Percentiles rank a stretch among this genome's conserved stretches.
Evolutionary conservation across 2,113 vertebrate genomes (phyloP).

Genomic region (Podarcis muralis): DNA sequence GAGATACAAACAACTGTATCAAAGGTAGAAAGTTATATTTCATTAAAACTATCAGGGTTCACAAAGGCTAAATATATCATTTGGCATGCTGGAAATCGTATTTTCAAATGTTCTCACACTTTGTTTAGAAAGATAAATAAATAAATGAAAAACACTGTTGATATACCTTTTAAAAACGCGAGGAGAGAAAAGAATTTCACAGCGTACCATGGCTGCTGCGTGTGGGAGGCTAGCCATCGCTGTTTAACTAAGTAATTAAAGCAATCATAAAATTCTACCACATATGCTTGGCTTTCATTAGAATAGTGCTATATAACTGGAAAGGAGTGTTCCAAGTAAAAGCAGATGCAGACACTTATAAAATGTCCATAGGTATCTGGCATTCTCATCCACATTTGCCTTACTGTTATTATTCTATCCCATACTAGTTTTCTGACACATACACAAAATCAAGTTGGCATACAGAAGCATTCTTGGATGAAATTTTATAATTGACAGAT

Average conservation of each 20-base stretch:
- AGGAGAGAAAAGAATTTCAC: rapidly evolving
- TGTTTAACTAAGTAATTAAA: constrained; percentile 26
- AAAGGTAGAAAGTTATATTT: neutral
- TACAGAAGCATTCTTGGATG: constrained; percentile 41
- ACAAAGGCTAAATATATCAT: neutral
- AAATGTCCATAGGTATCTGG: constrained; percentile 28
- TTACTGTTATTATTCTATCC: constrained; percentile 8
- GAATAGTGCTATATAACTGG: neutral
- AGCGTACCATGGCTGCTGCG: neutral
- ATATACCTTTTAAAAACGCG: constrained; percentile 9
- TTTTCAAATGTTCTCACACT: constrained; percentile 23
- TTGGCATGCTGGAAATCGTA: neutral
- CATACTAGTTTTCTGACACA: constrained; percentile 45
- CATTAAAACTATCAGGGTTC: constrained; percentile 32
- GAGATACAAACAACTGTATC: neutral
- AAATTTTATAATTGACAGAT: constrained; percentile 60
- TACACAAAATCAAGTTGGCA: constrained; percentile 58
- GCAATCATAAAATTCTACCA: neutral
- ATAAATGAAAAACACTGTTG: neutral
- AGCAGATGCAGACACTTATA: neutral
- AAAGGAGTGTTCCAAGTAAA: neutral
- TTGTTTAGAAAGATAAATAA: constrained; percentile 14
- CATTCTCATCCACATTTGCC: constrained; percentile 28
- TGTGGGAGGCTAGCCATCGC: neutral
- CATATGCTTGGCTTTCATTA: neutral